phyloP scores from a whole-genome alignment of 2,888 invertebrate genomes.

The Drosophila nigricruria region DNA sequence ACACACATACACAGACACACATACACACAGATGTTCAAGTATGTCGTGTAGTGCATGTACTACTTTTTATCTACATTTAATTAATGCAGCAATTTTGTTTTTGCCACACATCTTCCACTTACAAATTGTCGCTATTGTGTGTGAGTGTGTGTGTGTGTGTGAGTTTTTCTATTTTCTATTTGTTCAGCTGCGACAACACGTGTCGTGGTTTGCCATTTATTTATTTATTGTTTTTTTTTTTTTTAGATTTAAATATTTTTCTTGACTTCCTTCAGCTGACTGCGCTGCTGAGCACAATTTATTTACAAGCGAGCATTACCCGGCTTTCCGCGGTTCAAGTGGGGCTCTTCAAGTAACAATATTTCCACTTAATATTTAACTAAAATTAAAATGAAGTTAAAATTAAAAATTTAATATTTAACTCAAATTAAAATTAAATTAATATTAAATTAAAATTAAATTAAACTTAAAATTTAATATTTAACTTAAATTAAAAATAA shows the following conservation, averaged over 20 bases:
- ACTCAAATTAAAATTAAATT: too few relatives aligned
- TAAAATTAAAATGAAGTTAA: too few relatives aligned
- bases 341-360: too few relatives aligned
- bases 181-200: slow-evolving; percentile 63
- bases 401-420: too few relatives aligned
- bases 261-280: background rate
- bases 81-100: slow-evolving; percentile 40
- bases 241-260: slow-evolving; percentile 1
- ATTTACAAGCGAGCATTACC: background rate
- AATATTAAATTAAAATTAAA: too few relatives aligned
- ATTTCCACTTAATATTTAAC: too few relatives aligned
- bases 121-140: background rate
- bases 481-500: too few relatives aligned
- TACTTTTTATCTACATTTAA: slow-evolving; percentile 25
- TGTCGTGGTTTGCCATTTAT: slow-evolving; percentile 42
- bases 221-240: slow-evolving; percentile 1
- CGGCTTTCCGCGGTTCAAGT: background rate
- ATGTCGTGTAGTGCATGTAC: background rate
- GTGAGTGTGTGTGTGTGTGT: slow-evolving; percentile 1
- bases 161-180: slow-evolving; percentile 32
- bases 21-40: background rate
- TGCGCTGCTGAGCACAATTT: slow-evolving; percentile 3
- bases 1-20: background rate
- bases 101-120: slow-evolving; percentile 19
- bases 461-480: too few relatives aligned